Percentiles rank a stretch among this genome's conserved stretches.
Evolutionary conservation across 2,797 vertebrate species (phyloP).

Genomic region (Ctenosaura bakeri): DNA sequence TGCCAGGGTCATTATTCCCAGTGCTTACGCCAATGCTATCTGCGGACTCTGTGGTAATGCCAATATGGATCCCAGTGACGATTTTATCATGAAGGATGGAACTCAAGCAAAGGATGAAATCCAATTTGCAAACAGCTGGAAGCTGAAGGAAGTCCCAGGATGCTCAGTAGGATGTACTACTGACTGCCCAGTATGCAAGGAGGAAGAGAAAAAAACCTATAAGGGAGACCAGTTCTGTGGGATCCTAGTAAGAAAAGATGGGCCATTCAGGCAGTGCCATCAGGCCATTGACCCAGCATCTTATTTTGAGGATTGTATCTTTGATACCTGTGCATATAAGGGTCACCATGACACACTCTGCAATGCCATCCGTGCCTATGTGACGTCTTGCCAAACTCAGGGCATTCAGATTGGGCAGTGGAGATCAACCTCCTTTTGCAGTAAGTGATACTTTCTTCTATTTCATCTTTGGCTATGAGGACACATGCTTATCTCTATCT

Average conservation of each 20-base stretch:
- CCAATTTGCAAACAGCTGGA: slow-evolving; percentile 74
- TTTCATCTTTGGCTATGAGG: too few species aligned
- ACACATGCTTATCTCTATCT: neutral
- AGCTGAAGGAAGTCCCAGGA: slow-evolving; percentile 66
- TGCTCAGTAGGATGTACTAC: slow-evolving; percentile 75
- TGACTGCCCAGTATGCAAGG: slow-evolving; percentile 74
- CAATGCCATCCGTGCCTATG: slow-evolving; percentile 56
- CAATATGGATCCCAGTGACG: slow-evolving; percentile 74
- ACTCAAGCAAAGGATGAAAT: slow-evolving; percentile 46
- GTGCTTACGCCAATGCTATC: slow-evolving; percentile 73
- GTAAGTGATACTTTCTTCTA: slow-evolving; percentile 57
- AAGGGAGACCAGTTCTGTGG: slow-evolving; percentile 73
- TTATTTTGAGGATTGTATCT: slow-evolving; percentile 65
- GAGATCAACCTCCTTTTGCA: slow-evolving; percentile 62
- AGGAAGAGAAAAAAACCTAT: slow-evolving; percentile 71
- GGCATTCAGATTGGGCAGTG: slow-evolving; percentile 55
- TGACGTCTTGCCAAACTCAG: slow-evolving; percentile 47
- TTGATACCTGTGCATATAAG: slow-evolving; percentile 63
- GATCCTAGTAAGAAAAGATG: slow-evolving; percentile 73
- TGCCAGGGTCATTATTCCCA: slow-evolving; percentile 73
- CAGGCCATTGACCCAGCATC: slow-evolving; percentile 31
- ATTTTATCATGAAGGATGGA: slow-evolving; percentile 66
- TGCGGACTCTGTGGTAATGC: slow-evolving; percentile 81
- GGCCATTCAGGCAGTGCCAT: slow-evolving; percentile 64
- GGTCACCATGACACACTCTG: slow-evolving; percentile 60